Evolutionary conservation across 2,797 vertebrate species (phyloP).

Genomic region (Sebastes vulpes): DNA sequence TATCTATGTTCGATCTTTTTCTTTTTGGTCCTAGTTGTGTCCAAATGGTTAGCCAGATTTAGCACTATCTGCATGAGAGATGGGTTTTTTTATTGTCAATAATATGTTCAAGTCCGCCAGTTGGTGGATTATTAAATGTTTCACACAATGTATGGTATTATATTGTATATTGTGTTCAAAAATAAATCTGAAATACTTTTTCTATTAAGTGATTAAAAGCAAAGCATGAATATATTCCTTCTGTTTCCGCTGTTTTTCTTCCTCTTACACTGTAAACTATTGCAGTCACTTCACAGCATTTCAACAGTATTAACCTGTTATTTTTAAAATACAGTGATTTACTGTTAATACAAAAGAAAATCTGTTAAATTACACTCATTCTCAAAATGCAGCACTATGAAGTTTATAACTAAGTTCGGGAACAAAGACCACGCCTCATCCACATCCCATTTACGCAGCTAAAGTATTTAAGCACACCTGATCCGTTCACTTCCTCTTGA

Average conservation of each 20-base stretch:
- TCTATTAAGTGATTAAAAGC: conserved; percentile 99
- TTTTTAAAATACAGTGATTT: background rate
- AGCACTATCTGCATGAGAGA: conserved; percentile 95
- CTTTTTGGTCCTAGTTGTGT: conserved; percentile 88
- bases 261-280: background rate
- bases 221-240: conserved; percentile 92
- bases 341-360: background rate
- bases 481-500: too few relatives aligned
- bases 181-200: conserved; percentile 97
- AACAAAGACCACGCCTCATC: too few relatives aligned
- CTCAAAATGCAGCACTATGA: background rate
- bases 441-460: too few relatives aligned
- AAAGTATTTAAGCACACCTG: background rate
- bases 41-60: conserved; percentile 89
- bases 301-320: background rate
- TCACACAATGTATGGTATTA: conserved; percentile 98
- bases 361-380: background rate
- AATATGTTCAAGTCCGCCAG: conserved; percentile 84
- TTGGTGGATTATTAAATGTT: conserved; percentile 92
- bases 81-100: conserved; percentile 91
- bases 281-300: background rate
- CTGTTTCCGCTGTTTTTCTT: conserved; percentile 21
- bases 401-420: too few relatives aligned
- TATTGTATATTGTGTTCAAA: conserved; percentile 98
- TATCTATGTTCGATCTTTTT: conserved; percentile 89